Evolutionary conservation across 2,888 invertebrate genomes (phyloP), one percentile per base, ranked within the genome.

Genomic region (Strigamia transsilvanica): DNA sequence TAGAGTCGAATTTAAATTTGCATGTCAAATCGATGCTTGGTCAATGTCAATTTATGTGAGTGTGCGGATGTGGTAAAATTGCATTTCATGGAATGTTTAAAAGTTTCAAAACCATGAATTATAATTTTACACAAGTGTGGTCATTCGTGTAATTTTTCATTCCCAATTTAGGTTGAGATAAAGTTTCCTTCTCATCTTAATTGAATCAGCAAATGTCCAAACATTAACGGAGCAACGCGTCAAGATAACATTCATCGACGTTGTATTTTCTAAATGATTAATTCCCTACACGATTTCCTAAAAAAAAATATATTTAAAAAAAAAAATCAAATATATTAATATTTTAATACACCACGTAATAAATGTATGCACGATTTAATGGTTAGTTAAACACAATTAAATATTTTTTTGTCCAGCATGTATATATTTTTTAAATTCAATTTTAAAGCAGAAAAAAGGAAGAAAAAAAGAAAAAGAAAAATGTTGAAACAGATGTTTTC

Each of bases 221-320:
- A 15, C 23, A 73, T 73, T 73, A 73, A 73, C 73, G 73, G 23
- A 73, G 73, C 73, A 73, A 73, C 73, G 27, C 32, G 32, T 73
- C 73, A 73, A 73, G 73, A 73, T 73, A 73, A 73, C 56, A 27
- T 73, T 73, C 73, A 73, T 73, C 73, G 73, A 32, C 32, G 73
- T 32, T 32, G 73, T 27, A n/a, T 38, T 27, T n/a, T 73, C 27
- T 7, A n/a, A 73, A 73, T 73, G 73, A 73, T 73, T 73, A 73
- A 73, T 73, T 73, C 38, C 6, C 38, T 27, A 12, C 32, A 0
- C 13, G 73, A 32, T 73, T 73, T 73, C 32, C 73, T 12, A 1
- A 23, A n/a, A 27, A 73, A 10, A 32, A 6, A 61, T 23, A 73
- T 13, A 21, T 7, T 13, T 6, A 46, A 46, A 46, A 12, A 7